Percentiles rank a stretch among this genome's conserved stretches.
Conservation (phyloP, 2,797 vertebrate genomes). For the Chloroceryle amazona region DNA sequence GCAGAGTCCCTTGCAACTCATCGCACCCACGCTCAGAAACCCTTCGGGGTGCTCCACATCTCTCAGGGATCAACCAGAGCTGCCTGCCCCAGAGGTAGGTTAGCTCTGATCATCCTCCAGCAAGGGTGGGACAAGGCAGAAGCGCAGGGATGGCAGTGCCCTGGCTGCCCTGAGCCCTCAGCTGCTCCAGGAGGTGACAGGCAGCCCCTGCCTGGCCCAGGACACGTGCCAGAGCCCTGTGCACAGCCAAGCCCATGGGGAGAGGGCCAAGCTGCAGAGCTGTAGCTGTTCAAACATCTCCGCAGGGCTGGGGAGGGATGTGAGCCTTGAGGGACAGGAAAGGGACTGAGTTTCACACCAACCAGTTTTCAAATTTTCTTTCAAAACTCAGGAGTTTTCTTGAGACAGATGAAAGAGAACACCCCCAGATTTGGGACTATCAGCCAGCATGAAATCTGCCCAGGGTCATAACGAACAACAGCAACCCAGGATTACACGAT, state of each 20-base stretch:
- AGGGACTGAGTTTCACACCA: neutral
- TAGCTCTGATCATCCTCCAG: neutral
- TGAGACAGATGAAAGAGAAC: neutral
- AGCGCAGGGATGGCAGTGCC: neutral
- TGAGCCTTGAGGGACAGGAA: neutral
- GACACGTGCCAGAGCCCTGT: accelerated
- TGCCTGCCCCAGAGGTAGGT: neutral
- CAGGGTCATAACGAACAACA: neutral
- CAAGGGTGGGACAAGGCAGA: neutral
- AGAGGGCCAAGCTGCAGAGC: neutral
- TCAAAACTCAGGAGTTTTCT: neutral
- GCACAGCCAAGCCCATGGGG: accelerated
- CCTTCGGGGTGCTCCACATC: neutral
- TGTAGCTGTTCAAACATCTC: neutral
- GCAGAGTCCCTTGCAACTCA: neutral
- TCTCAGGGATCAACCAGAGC: neutral
- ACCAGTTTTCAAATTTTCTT: neutral
- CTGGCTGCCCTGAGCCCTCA: neutral
- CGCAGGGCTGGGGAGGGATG: neutral
- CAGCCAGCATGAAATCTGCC: neutral
- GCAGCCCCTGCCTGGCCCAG: neutral
- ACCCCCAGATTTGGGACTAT: neutral
- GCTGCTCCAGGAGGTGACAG: neutral
- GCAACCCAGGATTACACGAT: accelerated
- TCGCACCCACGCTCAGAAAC: neutral